A percentile compares a stretch with the other conserved stretches of the same genome.
Evolutionary conservation across 2,888 invertebrate genomes (phyloP).

Genomic region (Acleris literana): DNA sequence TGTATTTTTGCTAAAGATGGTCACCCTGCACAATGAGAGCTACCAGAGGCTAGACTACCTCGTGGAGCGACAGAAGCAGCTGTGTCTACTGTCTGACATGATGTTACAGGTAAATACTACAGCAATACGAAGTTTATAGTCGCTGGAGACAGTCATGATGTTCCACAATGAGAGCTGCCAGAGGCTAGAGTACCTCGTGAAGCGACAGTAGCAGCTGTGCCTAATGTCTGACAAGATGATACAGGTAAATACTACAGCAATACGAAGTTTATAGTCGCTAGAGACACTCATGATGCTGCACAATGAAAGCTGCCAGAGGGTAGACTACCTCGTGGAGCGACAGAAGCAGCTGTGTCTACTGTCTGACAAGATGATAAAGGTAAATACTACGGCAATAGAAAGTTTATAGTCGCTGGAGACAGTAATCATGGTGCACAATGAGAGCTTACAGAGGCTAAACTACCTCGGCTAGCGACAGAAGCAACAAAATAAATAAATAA

Average conservation of each 20-base stretch:
- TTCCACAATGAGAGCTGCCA: neutral
- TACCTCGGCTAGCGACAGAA: slow-evolving; percentile 56
- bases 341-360: slow-evolving; percentile 61
- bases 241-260: slow-evolving; percentile 70
- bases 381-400: slow-evolving; percentile 52
- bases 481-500: slow-evolving; percentile 65
- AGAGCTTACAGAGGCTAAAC: slow-evolving; percentile 51
- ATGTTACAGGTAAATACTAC: slow-evolving; percentile 84
- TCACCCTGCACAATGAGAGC: neutral
- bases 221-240: slow-evolving; percentile 88
- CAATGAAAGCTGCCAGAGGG: neutral
- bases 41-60: slow-evolving; percentile 72
- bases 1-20: neutral
- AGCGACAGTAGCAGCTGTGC: neutral
- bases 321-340: slow-evolving; percentile 69
- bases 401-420: slow-evolving; percentile 37
- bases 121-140: slow-evolving; percentile 41
- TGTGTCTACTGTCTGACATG: slow-evolving; percentile 84
- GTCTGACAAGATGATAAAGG: slow-evolving; percentile 88
- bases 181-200: slow-evolving; percentile 69
- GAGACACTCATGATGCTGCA: neutral
- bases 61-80: neutral
- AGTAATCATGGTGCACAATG: neutral
- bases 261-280: slow-evolving; percentile 41
- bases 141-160: neutral